Evolutionary conservation across 2,888 invertebrate species (phyloP).

Genomic region (Podotricha telesiphe): DNA sequence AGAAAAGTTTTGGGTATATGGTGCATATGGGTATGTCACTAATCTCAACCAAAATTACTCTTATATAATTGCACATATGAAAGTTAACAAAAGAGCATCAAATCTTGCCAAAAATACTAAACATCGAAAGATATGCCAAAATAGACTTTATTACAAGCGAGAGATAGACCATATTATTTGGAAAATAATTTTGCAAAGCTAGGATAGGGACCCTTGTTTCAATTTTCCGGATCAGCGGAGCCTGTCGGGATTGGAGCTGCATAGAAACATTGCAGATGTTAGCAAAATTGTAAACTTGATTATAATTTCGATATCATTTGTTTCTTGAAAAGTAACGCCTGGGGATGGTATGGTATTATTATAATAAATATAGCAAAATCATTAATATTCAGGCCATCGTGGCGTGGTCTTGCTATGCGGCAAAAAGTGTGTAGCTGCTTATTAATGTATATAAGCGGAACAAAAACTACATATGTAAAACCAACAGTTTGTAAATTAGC

Average conservation of each 20-base stretch:
- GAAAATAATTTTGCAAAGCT: slow-evolving; percentile 33
- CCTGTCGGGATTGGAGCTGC: slow-evolving; percentile 60
- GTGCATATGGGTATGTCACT: slow-evolving; percentile 26
- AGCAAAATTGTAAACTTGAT: slow-evolving; percentile 50
- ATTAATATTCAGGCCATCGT: no score
- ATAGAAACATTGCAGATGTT: slow-evolving; percentile 60
- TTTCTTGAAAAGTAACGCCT: slow-evolving; percentile 1
- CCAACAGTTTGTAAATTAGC: no score
- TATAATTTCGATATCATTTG: slow-evolving; percentile 10
- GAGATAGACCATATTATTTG: slow-evolving; percentile 32
- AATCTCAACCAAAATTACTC: slow-evolving; percentile 1
- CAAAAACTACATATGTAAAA: no score
- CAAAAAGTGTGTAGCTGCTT: no score
- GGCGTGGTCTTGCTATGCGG: no score
- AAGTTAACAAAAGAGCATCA: neutral
- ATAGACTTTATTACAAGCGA: slow-evolving; percentile 30
- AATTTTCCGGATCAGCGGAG: slow-evolving; percentile 77
- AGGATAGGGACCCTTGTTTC: slow-evolving; percentile 60
- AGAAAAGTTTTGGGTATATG: no score
- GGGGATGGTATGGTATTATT: neutral
- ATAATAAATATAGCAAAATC: neutral
- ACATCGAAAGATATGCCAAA: slow-evolving; percentile 33
- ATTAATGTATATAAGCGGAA: no score
- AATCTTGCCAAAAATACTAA: neutral
- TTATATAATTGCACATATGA: slow-evolving; percentile 5